Evolutionary conservation across 2,888 invertebrate genomes (phyloP), one percentile per base, ranked within the genome.

Genomic region (Cephus rjabovi): DNA sequence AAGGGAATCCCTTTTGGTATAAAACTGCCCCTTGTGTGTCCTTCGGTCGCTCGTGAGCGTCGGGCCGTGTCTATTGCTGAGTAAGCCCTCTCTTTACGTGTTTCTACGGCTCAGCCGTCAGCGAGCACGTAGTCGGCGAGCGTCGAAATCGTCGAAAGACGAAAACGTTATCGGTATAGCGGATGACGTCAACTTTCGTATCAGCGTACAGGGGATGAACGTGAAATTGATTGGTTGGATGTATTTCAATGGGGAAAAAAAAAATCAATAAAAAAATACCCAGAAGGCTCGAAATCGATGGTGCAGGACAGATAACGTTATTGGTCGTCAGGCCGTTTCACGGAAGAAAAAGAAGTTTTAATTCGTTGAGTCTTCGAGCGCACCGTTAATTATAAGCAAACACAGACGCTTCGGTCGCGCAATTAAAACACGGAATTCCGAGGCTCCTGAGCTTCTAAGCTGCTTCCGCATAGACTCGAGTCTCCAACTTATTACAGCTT

Each of bases 331-430:
- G 9, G 71, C 12, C 31, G 31, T 34, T 23, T 6, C 23, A 31
- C 35, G 37, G 0, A 69, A 33, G 56, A 35, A 70, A 74, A 75
- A 73, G 75, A 82, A 84, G 82, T 84, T 86, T 85, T 84, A 84
- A 85, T 86, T 85, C 81, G 81, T 81, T 79, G 81, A 86, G 86
- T 84, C 82, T 81, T 82, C 75, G 35, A 75, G 78, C 75, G 76
- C 78, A 77, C 76, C 82, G 84, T 87, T 87, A 87, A 87, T 87
- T 87, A 85, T 84, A 84, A 84, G 83, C 81, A 86, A 86, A 86
- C 84, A 84, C 81, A 80, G 79, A 76, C 73, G 81, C 74, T 81
- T 79, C 77, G 79, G 75, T 71, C 77, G 80, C 76, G 82, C 83
- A 86, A 86, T 86, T 86, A 86, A 84, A 86, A 81, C 80, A 81